phyloP scores from a whole-genome alignment of 2,797 vertebrate genomes.

The Bradypodion ventrale region DNA sequence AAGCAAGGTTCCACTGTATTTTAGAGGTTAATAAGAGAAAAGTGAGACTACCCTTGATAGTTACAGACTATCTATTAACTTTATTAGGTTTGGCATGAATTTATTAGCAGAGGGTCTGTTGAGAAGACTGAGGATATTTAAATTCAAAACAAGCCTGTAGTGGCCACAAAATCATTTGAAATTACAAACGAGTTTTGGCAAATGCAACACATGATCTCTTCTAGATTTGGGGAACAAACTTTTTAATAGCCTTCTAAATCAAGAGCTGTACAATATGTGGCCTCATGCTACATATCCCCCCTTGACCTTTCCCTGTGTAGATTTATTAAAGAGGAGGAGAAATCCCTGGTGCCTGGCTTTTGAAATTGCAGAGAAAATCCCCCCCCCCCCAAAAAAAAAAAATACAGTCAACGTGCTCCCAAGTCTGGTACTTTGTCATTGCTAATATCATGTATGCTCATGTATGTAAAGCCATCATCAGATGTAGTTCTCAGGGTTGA shows the following conservation, averaged over 20 bases:
- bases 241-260: not conserved
- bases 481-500: not conserved
- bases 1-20: no score
- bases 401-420: no score
- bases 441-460: no score
- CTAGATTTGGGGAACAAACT: not conserved
- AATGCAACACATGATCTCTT: not conserved
- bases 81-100: not conserved
- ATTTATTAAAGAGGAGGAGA: not conserved
- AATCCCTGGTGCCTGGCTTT: no score
- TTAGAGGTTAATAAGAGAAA: not conserved
- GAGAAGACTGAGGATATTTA: not conserved
- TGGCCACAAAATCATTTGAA: not conserved
- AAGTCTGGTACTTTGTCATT: no score
- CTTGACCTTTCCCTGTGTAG: not conserved
- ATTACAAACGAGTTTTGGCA: not conserved
- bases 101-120: not conserved
- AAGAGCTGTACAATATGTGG: not conserved
- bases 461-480: not conserved
- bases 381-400: no score
- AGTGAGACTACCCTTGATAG: not conserved
- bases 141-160: not conserved
- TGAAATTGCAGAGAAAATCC: no score
- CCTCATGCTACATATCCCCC: not conserved
- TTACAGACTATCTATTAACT: not conserved